Percentiles rank a stretch among this genome's conserved stretches.
These are phyloP conservation scores for Volucella inflata DNA, from an alignment of 2,888 invertebrate genomes.

Conservation along the genomic window DNA sequence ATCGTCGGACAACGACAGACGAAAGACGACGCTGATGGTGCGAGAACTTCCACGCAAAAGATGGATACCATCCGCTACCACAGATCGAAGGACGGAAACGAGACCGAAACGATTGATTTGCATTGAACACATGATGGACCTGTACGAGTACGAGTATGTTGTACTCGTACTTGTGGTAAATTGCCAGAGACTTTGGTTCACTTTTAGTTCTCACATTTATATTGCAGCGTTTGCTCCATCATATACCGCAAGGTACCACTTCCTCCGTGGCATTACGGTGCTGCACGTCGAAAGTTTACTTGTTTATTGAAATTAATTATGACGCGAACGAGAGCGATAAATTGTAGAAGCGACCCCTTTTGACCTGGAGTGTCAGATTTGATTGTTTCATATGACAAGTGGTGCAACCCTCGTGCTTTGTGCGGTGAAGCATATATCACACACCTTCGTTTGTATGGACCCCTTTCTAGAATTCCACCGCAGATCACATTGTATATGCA, in stretches of 20 bases:
- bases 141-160: conserved; percentile 11
- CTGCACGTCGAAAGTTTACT: neutral
- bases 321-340: conserved; percentile 41
- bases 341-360: conserved; percentile 33
- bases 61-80: conserved; percentile 13
- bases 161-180: neutral
- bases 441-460: conserved; percentile 37
- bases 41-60: conserved; percentile 71
- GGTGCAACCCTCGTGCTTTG: conserved; percentile 35
- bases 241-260: conserved; percentile 1
- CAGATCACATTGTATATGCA: conserved; percentile 50
- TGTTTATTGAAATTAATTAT: conserved; percentile 72
- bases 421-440: conserved; percentile 71
- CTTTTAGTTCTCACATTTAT: conserved; percentile 68
- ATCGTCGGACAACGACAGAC: conserved; percentile 22
- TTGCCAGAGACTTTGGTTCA: conserved; percentile 13
- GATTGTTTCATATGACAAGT: conserved; percentile 30
- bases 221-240: conserved; percentile 28
- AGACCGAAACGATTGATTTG: conserved; percentile 70
- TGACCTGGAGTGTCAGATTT: conserved; percentile 49
- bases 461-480: conserved; percentile 39
- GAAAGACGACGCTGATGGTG: conserved; percentile 71
- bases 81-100: conserved; percentile 41
- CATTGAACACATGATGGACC: conserved; percentile 63
- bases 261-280: conserved; percentile 27